Percentiles rank a stretch among this genome's conserved stretches.
phyloP scores from a whole-genome alignment of 2,797 vertebrate genomes.

The Pangasius macronema region DNA sequence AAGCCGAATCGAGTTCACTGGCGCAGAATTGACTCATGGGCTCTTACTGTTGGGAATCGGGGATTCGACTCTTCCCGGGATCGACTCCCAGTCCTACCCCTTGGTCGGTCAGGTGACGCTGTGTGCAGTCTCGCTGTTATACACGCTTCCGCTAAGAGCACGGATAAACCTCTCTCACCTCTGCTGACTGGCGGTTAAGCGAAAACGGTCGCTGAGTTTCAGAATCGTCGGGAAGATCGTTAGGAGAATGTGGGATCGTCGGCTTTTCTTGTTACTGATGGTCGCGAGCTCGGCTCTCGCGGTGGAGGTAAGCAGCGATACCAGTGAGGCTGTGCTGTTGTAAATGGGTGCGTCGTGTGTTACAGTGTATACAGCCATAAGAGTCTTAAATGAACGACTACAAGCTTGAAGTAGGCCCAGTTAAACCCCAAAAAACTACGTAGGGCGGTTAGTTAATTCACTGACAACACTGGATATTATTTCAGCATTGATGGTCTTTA shows the following conservation, averaged over 20 bases:
- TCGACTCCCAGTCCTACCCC: background rate
- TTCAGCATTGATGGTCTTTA: background rate
- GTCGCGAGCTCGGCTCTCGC: slow-evolving; percentile 64
- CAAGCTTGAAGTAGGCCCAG: background rate
- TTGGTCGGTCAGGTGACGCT: slow-evolving; percentile 7
- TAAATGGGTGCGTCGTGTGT: slow-evolving; percentile 12
- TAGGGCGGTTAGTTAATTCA: background rate
- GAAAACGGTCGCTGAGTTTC: slow-evolving; percentile 34
- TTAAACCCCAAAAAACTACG: background rate
- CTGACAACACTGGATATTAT: background rate
- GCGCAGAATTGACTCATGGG: background rate
- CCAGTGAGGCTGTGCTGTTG: background rate
- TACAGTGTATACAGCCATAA: background rate
- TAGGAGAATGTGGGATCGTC: slow-evolving; percentile 65
- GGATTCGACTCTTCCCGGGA: background rate
- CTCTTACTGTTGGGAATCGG: background rate
- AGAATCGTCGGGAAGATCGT: slow-evolving; percentile 53
- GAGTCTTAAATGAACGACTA: background rate
- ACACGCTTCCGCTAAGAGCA: background rate
- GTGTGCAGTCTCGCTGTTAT: background rate
- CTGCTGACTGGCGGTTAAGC: no score
- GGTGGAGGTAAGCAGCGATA: slow-evolving; percentile 71
- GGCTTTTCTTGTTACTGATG: slow-evolving; percentile 68
- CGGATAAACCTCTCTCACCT: background rate
- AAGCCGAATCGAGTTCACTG: background rate